These are phyloP conservation scores for Trichomycterus rosablanca DNA, from an alignment of 2,113 vertebrate genomes.

Conservation along the genomic window DNA sequence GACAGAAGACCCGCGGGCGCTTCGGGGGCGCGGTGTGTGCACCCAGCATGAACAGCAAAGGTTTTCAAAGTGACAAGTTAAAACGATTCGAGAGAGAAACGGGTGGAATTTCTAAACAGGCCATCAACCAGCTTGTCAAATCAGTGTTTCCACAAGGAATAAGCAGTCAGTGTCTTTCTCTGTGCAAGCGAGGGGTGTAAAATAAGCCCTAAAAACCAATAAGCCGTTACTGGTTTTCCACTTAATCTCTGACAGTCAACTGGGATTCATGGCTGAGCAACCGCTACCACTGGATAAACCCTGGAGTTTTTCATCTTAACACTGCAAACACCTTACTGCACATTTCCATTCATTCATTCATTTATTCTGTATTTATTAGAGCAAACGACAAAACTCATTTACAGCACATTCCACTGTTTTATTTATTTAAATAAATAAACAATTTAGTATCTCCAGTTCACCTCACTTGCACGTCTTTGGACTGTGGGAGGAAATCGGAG, in stretches of 20 bases:
- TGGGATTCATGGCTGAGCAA: background rate
- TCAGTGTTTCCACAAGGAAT: background rate
- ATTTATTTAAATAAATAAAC: too few relatives aligned
- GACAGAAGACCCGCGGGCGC: background rate
- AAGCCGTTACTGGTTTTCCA: constrained; percentile 3
- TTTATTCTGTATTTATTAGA: too few relatives aligned
- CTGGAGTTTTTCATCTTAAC: background rate
- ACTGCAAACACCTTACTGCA: background rate
- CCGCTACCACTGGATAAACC: background rate
- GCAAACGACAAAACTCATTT: too few relatives aligned
- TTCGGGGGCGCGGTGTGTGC: background rate
- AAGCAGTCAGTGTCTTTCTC: background rate
- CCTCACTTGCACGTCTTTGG: too few relatives aligned
- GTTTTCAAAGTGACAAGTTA: constrained; percentile 5
- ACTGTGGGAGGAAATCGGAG: too few relatives aligned
- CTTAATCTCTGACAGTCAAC: background rate
- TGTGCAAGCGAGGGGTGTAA: background rate
- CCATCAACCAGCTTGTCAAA: background rate
- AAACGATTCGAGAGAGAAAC: background rate
- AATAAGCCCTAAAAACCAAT: background rate
- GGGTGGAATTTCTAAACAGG: constrained; percentile 17
- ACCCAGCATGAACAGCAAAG: background rate
- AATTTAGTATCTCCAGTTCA: too few relatives aligned
- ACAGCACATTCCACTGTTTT: too few relatives aligned
- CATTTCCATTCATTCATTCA: constrained; percentile 3